phyloP scores from a whole-genome alignment of 2,888 invertebrate species.

The Endotricha flammealis region DNA sequence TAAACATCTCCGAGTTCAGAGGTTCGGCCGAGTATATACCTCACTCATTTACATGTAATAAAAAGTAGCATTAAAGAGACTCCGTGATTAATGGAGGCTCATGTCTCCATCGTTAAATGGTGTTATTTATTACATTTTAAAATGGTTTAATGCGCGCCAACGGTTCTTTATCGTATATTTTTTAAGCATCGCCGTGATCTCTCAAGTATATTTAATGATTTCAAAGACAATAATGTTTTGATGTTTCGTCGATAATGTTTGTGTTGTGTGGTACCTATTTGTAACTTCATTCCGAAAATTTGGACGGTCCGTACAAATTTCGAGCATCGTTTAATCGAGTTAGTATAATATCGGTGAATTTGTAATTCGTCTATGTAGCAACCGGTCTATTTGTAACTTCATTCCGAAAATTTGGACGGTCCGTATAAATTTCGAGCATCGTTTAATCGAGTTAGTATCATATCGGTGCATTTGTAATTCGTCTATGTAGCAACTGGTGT shows the following conservation, averaged over 20 bases:
- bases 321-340: no score
- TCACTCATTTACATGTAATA: conserved; percentile 72
- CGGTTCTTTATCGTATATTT: conserved; percentile 34
- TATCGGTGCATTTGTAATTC: no score
- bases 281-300: no score
- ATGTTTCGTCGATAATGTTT: neutral
- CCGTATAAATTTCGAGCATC: no score
- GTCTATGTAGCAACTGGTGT: no score
- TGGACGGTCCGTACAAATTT: no score
- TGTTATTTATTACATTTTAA: conserved; percentile 74
- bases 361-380: no score
- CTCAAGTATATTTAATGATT: conserved; percentile 20
- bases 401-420: no score
- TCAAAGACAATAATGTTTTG: conserved; percentile 19
- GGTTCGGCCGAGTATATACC: conserved; percentile 26
- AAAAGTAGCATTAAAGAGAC: conserved; percentile 62
- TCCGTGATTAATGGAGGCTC: conserved; percentile 63
- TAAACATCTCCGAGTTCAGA: neutral
- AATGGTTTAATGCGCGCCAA: conserved; percentile 63
- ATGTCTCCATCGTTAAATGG: conserved; percentile 58
- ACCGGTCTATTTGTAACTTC: no score
- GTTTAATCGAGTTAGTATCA: no score
- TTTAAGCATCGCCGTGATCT: conserved; percentile 17
- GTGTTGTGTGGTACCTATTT: neutral
- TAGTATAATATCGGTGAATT: no score